Conservation (phyloP, 2,113 vertebrate species). For the Orientallactaga bullata region DNA sequence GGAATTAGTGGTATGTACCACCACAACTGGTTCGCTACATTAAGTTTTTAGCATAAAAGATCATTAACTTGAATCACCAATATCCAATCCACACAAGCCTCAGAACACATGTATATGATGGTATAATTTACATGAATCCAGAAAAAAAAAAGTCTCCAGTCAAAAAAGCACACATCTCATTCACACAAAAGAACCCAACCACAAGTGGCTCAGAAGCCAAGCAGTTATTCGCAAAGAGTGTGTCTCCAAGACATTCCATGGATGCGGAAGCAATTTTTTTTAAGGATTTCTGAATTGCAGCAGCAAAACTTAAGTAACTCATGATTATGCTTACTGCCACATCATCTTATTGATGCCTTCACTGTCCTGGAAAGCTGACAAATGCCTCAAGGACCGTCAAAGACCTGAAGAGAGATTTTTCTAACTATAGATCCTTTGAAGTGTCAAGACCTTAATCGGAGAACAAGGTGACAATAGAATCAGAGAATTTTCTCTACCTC, state of each 20-base stretch:
- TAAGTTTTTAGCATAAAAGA: slow-evolving; percentile 10
- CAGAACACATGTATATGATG: background rate
- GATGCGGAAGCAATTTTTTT: background rate
- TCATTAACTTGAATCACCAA: background rate
- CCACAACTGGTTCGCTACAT: background rate
- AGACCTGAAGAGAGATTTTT: slow-evolving; percentile 23
- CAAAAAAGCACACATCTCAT: background rate
- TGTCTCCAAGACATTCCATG: background rate
- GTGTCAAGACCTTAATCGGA: background rate
- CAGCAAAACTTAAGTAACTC: background rate
- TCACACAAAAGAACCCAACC: background rate
- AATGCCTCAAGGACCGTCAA: background rate
- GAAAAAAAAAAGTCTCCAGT: background rate
- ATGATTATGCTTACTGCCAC: background rate
- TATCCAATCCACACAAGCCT: background rate
- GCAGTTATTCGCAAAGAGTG: background rate
- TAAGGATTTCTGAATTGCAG: slow-evolving; percentile 10
- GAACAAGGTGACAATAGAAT: background rate
- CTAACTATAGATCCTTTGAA: background rate
- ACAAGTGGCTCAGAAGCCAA: background rate
- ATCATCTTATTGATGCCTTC: background rate
- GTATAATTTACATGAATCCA: background rate
- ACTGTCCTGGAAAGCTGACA: background rate
- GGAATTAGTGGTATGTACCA: background rate
- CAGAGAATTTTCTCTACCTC: background rate